These are phyloP conservation scores for Carposina sasakii DNA, from an alignment of 1,140 invertebrate genomes.

Conservation along the genomic window DNA sequence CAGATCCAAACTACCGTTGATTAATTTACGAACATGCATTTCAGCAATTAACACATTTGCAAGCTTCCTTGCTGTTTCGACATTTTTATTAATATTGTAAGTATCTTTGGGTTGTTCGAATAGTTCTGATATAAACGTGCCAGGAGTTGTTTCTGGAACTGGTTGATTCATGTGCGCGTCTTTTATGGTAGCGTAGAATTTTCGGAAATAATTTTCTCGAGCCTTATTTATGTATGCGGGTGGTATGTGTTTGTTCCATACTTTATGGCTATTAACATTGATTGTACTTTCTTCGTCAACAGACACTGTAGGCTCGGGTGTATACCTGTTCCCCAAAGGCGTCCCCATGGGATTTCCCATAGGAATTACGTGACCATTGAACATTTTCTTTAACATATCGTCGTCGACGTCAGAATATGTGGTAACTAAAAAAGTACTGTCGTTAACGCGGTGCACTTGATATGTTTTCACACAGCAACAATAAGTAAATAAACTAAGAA, in stretches of 20 bases:
- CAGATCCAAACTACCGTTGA: too few relatives aligned
- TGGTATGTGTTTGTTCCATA: slow-evolving; percentile 27
- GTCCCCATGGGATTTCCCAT: too few relatives aligned
- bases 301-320: too few relatives aligned
- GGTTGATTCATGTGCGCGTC: slow-evolving; percentile 9
- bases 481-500: slow-evolving; percentile 26
- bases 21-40: too few relatives aligned
- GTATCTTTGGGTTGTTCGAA: too few relatives aligned
- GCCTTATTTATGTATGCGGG: slow-evolving; percentile 37
- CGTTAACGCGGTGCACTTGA: slow-evolving; percentile 51
- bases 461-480: slow-evolving; percentile 40
- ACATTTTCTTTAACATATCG: too few relatives aligned
- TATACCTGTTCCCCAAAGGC: too few relatives aligned
- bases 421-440: slow-evolving; percentile 45
- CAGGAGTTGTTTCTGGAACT: too few relatives aligned
- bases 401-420: slow-evolving; percentile 37
- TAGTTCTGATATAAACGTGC: too few relatives aligned
- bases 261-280: slow-evolving; percentile 26
- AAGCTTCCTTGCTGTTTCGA: slow-evolving; percentile 34
- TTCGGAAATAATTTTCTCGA: slow-evolving; percentile 48
- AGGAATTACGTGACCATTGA: too few relatives aligned
- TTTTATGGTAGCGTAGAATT: slow-evolving; percentile 26
- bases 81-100: slow-evolving; percentile 23
- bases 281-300: slow-evolving; percentile 25
- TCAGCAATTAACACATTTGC: slow-evolving; percentile 30